Base-by-base conservation (phyloP, 1,140 invertebrate genomes). In the Danaus plexippus region DNA sequence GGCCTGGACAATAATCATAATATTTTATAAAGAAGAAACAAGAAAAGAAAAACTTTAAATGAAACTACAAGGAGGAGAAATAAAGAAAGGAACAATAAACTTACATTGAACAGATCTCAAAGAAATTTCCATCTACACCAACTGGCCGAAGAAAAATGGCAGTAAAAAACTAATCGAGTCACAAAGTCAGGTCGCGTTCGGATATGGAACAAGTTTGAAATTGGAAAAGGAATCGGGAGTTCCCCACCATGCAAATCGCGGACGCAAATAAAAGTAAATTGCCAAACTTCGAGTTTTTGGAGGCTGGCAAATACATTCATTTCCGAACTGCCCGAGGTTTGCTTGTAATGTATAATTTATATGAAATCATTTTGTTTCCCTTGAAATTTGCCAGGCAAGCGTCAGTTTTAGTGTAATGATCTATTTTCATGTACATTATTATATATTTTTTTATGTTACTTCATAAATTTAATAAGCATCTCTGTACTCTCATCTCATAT, bases 151-250 rank as follows among this genome's bases (percentile, higher is more conserved):
- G 56, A 62, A 47, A 62, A 67, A 67, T 56, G 55, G 57, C 62
- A 53, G 63, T 57, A 67, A 64, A 62, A 67, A 67, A 64, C 63
- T 64, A 67, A 67, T 67, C 57, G 57, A 64, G 54, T 64, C 57
- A 46, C 66, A 58, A 54, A 66, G 59, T 61, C 62, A 61, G 59
- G 52, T 66, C 56, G 54, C 59, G 61, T 67, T 64, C 58, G 58
- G 62, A 66, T 67, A 67, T 63, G 58, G 62, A 61, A 63, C 67
- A 66, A 69, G 52, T 70, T 70, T 58, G 57, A 67, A 70, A 67
- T 67, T 67, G 62, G 60, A 64, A 69, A 63, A 61, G 65, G 61
- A 67, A 61, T 51, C 63, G 59, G 57, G 49, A 60, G 42, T 57
- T 59, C 50, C 22, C 22, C 54, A 55, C 52, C 57, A 64, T 64